A percentile compares a stretch with the other conserved stretches of the same genome.
These are phyloP conservation scores for Acanthurus tractus DNA, from an alignment of 2,797 vertebrate genomes.

Conservation along the genomic window DNA sequence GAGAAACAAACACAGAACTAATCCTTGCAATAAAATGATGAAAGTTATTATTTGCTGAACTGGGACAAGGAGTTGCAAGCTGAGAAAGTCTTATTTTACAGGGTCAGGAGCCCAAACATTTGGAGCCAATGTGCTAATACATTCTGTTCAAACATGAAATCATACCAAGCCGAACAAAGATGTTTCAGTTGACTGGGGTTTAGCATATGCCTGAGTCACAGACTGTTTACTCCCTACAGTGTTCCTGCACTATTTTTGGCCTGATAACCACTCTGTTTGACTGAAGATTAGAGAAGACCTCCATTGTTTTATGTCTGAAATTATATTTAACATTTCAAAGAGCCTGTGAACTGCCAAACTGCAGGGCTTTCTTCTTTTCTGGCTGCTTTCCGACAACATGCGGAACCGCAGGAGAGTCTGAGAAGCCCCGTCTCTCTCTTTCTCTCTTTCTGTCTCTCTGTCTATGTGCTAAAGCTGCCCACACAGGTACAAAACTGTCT, in stretches of 20 bases:
- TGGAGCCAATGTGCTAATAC: neutral
- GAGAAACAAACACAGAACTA: neutral
- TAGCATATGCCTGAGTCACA: conserved; percentile 18
- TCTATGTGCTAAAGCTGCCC: conserved; percentile 7
- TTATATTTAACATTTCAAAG: conserved; percentile 70
- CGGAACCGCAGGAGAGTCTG: conserved; percentile 19
- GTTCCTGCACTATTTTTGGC: conserved; percentile 35
- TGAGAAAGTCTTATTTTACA: neutral
- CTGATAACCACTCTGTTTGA: conserved; percentile 30
- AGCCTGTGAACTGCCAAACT: conserved; percentile 41
- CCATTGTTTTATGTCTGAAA: conserved; percentile 49
- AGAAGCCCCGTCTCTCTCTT: conserved; percentile 11
- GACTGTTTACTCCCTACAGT: conserved; percentile 15
- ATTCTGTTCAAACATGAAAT: conserved; percentile 18
- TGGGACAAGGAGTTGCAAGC: neutral
- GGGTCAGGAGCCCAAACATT: neutral
- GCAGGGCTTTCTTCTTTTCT: conserved; percentile 5
- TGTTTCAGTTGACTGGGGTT: conserved; percentile 14
- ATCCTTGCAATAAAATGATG: neutral
- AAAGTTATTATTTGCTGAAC: neutral
- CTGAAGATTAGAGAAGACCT: conserved; percentile 42
- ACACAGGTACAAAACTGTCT: neutral
- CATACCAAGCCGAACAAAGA: conserved; percentile 12
- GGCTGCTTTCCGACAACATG: conserved; percentile 17
- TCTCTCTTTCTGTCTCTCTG: conserved; percentile 21